Evolutionary conservation across 2,888 invertebrate genomes (phyloP), one percentile per base, ranked within the genome.

Genomic region (Dastarcus helophoroides): DNA sequence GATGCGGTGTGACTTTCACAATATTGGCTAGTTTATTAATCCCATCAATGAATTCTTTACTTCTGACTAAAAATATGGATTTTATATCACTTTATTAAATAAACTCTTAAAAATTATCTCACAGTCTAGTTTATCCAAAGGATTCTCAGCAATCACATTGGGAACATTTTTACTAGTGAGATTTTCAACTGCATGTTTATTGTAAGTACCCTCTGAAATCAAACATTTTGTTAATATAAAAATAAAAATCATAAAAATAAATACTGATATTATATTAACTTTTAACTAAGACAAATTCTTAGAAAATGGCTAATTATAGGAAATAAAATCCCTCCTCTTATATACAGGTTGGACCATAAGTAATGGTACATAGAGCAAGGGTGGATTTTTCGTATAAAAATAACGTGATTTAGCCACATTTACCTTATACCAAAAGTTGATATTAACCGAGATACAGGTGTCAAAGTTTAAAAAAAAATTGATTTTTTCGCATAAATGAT

Each of bases 51-150:
- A 95, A 94, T 41, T 85, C 85, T 37, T 75, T 70, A 58, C 79
- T 77, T 35, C 79, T 69, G 65, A 90, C 90, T 90, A 60, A 31
- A 68, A 67, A 32, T 5, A 14, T 9, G 12, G 33, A 33, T 22
- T 31, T 32, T n/a, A 28, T 11, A 29, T 4, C 25, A 5, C 9
- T n/a, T n/a, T 28, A 24, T 35, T 13, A 22, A 29, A 22, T n/a
- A n/a, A 22, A 11, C 15, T 26, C 5, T 25, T 25, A 11, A 14
- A 12, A 25, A 26, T 10, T 39, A 48, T 72, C 81, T 76, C 63
- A 88, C 88, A 89, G 54, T 90, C 79, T 42, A 90, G 68, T 52
- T 80, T 82, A 55, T 90, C 89, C 40, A 90, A 63, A 7, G 86
- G 81, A 62, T 90, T 89, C 38, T 77, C 72, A 16, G 84, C 79